Conservation (phyloP, 2,113 vertebrate species). For the Pteronura brasiliensis region DNA sequence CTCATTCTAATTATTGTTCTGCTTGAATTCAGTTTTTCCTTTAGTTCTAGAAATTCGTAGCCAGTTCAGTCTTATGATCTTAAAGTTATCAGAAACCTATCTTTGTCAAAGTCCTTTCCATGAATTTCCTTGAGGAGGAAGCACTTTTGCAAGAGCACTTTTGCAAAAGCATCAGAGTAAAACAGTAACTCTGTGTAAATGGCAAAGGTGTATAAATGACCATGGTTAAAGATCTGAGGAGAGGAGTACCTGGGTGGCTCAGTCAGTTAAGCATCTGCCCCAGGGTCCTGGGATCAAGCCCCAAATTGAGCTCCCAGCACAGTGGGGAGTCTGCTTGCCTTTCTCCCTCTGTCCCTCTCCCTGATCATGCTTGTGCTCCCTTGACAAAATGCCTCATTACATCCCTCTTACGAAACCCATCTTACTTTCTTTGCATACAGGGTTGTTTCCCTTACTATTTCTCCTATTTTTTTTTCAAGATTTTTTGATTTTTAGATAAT, state of each 20-base stretch:
- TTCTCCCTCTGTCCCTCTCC: neutral
- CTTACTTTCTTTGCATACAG: neutral
- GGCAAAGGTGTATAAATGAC: neutral
- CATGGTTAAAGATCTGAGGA: neutral
- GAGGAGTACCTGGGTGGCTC: neutral
- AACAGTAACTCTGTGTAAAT: neutral
- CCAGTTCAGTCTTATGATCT: neutral
- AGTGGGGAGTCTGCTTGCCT: neutral
- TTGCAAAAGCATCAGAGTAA: neutral
- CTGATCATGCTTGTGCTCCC: neutral
- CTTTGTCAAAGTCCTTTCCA: neutral
- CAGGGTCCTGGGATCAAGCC: neutral
- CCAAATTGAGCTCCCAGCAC: neutral
- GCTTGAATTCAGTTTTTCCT: neutral
- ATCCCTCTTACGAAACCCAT: neutral
- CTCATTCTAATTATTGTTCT: neutral
- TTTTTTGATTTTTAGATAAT: neutral
- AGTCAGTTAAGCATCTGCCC: too few species aligned
- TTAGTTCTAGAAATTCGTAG: neutral
- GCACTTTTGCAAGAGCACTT: neutral
- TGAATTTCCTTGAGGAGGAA: neutral
- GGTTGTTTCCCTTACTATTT: neutral
- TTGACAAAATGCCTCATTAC: neutral
- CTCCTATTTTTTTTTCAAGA: neutral
- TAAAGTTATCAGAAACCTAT: neutral